Conservation (phyloP, 2,888 invertebrate species). For the Rhabditoides inermis region DNA sequence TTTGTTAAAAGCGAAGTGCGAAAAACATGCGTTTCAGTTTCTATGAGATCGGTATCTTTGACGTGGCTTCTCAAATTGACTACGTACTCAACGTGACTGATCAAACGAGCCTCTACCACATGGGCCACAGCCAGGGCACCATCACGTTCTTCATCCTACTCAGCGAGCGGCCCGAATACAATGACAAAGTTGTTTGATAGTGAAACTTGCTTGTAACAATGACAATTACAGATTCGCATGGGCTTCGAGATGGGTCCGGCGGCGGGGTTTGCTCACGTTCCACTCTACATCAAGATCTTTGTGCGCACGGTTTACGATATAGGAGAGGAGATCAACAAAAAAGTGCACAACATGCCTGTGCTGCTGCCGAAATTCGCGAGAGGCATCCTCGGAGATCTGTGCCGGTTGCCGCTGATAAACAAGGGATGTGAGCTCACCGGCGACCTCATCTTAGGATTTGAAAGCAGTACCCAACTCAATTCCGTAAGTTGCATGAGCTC, state of each 20-base stretch:
- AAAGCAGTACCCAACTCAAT: constrained; percentile 14
- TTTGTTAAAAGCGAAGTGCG: too few species aligned
- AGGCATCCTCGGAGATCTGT: constrained; percentile 1
- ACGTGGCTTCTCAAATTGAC: constrained; percentile 15
- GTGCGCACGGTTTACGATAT: too few species aligned
- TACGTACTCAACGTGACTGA: constrained; percentile 11
- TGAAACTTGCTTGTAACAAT: not conserved
- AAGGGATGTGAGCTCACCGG: constrained; percentile 5
- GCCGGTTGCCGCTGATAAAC: not conserved
- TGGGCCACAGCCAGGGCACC: constrained; percentile 19
- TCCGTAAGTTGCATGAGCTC: constrained; percentile 2
- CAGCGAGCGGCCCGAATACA: too few species aligned
- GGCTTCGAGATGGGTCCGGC: constrained; percentile 19
- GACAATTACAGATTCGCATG: constrained; percentile 7
- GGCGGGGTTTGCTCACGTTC: constrained; percentile 14
- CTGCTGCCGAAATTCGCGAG: constrained; percentile 3
- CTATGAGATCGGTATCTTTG: constrained; percentile 12
- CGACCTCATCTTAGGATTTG: constrained; percentile 1
- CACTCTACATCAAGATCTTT: too few species aligned
- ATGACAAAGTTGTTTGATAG: constrained; percentile 10
- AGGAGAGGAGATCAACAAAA: constrained; percentile 7
- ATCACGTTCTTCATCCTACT: constrained; percentile 14
- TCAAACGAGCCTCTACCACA: constrained; percentile 11
- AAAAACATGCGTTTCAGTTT: too few species aligned
- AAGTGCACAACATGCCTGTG: constrained; percentile 4